These are phyloP conservation scores for Philereme transversata DNA, from an alignment of 2,888 invertebrate genomes.

Conservation along the genomic window DNA sequence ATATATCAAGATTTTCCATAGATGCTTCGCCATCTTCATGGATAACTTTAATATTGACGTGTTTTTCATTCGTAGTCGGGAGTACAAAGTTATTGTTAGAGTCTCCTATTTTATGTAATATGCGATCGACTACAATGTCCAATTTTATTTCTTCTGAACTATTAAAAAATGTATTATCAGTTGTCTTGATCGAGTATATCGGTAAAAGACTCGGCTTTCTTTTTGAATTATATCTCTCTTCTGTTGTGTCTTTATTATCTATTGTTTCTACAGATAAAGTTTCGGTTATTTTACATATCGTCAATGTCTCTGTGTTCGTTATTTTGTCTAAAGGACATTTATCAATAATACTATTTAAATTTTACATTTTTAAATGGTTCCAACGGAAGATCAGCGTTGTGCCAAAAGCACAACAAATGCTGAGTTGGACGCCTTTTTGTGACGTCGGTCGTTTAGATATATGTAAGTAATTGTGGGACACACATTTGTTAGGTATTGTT, in stretches of 20 bases:
- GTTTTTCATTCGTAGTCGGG: constrained; percentile 15
- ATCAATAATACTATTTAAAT: too few relatives aligned
- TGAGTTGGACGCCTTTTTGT: too few relatives aligned
- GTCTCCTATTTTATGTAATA: constrained; percentile 17
- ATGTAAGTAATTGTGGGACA: too few relatives aligned
- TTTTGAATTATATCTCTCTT: constrained; percentile 29
- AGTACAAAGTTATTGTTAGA: constrained; percentile 1
- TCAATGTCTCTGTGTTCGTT: constrained; percentile 38
- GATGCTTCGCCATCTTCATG: constrained; percentile 1
- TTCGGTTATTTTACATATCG: constrained; percentile 17
- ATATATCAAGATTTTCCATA: constrained; percentile 3
- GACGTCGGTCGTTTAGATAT: too few relatives aligned
- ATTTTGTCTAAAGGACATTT: constrained; percentile 38
- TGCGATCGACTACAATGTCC: constrained; percentile 10
- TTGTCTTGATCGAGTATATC: constrained; percentile 57
- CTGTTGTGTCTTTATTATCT: constrained; percentile 19
- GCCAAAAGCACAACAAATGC: too few relatives aligned
- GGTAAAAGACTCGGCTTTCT: constrained; percentile 54
- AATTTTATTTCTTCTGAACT: constrained; percentile 11
- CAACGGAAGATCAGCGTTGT: background rate
- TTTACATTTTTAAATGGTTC: too few relatives aligned
- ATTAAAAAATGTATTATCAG: constrained; percentile 32
- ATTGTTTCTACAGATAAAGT: constrained; percentile 27
- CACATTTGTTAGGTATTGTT: too few relatives aligned
- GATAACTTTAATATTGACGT: constrained; percentile 8